A percentile compares a stretch with the other conserved stretches of the same genome.
Conservation (phyloP, 2,113 vertebrate species). For the Chiloscyllium plagiosum region DNA sequence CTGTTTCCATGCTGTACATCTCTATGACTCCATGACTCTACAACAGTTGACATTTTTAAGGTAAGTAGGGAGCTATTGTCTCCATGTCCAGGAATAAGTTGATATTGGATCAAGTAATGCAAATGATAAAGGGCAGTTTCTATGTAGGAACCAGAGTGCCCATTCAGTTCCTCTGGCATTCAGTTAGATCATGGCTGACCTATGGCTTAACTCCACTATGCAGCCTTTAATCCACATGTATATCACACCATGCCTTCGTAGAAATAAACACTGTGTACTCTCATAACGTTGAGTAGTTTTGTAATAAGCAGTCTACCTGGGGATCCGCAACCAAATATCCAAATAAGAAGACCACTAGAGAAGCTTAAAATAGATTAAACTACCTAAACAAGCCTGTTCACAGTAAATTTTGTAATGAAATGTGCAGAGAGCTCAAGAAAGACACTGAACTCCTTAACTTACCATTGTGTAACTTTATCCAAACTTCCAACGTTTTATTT, state of each 20-base stretch:
- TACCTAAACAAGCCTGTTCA: neutral
- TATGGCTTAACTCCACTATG: neutral
- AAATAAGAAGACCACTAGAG: neutral
- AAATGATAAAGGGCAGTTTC: neutral
- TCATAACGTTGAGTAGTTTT: neutral
- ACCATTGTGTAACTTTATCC: neutral
- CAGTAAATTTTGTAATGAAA: neutral
- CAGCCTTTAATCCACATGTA: neutral
- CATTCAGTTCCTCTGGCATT: neutral
- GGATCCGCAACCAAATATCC: neutral
- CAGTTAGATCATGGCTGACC: neutral
- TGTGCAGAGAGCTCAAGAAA: neutral
- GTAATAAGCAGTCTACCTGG: neutral
- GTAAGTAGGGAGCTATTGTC: no score
- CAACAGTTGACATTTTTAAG: no score
- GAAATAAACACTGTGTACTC: neutral
- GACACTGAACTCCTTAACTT: neutral
- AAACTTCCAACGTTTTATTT: neutral
- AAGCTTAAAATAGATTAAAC: neutral
- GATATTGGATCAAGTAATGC: neutral
- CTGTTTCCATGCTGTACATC: no score
- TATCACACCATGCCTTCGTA: neutral
- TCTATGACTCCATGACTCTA: no score
- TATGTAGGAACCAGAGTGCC: neutral
- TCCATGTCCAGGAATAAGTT: no score